These are phyloP conservation scores for Takifugu flavidus DNA, from an alignment of 2,113 vertebrate species.

Conservation along the genomic window DNA sequence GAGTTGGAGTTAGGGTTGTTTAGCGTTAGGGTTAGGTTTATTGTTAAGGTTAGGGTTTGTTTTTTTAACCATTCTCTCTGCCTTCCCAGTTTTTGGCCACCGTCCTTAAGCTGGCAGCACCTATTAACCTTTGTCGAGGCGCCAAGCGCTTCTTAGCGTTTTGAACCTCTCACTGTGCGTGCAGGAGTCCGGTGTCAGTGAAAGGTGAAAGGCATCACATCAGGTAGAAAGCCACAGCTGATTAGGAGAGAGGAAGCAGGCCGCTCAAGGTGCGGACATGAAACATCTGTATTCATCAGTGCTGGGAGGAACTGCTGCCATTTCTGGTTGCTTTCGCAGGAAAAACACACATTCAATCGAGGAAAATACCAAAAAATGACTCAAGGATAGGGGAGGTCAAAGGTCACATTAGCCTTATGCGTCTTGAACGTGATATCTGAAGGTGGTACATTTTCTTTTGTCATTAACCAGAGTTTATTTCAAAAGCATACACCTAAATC, in stretches of 20 bases:
- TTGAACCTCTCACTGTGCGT: conserved; percentile 14
- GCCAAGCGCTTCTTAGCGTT: conserved; percentile 28
- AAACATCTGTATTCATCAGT: not conserved
- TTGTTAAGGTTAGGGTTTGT: not conserved
- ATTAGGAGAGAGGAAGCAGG: conserved; percentile 45
- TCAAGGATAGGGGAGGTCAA: not conserved
- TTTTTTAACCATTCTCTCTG: not conserved
- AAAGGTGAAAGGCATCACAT: conserved; percentile 43
- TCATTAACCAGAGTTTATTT: too few species aligned
- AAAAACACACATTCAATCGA: not conserved
- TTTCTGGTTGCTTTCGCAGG: too few species aligned
- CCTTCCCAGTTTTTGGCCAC: not conserved
- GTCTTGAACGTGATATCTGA: too few species aligned
- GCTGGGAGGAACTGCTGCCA: not conserved
- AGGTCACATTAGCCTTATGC: too few species aligned
- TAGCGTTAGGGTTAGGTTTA: too few species aligned
- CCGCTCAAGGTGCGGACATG: conserved; percentile 16
- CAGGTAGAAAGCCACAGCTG: conserved; percentile 37
- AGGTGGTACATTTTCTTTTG: too few species aligned
- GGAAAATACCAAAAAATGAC: not conserved
- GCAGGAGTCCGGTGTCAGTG: conserved; percentile 26
- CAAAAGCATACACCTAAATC: too few species aligned
- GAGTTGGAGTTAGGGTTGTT: too few species aligned
- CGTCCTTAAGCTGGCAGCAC: not conserved
- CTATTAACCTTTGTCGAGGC: conserved; percentile 18